These are phyloP conservation scores for Brachyptera putata DNA, from an alignment of 2,888 invertebrate genomes.

Conservation along the genomic window DNA sequence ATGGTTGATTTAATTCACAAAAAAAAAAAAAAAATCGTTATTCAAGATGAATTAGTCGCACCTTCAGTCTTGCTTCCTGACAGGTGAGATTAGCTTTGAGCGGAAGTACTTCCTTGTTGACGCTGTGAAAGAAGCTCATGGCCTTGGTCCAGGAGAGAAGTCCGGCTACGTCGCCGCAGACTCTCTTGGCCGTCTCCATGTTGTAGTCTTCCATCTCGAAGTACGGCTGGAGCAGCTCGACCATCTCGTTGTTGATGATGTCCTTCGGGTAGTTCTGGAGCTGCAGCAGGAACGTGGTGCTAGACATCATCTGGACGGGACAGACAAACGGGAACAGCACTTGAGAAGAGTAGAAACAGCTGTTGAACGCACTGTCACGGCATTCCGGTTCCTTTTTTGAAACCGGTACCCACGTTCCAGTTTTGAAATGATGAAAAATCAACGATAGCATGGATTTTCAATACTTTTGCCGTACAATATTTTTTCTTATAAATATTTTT, in stretches of 20 bases:
- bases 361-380: too few species aligned
- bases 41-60: too few species aligned
- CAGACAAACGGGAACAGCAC: too few species aligned
- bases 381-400: too few species aligned
- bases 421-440: too few species aligned
- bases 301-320: slow-evolving; percentile 81
- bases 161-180: slow-evolving; percentile 96
- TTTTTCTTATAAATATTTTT: too few species aligned
- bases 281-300: slow-evolving; percentile 85
- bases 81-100: slow-evolving; percentile 85
- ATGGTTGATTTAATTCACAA: too few species aligned
- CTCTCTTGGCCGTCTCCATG: slow-evolving; percentile 92
- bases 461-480: too few species aligned
- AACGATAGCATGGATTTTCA: too few species aligned
- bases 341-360: too few species aligned
- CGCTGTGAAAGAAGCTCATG: slow-evolving; percentile 92
- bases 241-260: slow-evolving; percentile 95
- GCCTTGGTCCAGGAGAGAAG: slow-evolving; percentile 94
- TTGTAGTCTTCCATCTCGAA: slow-evolving; percentile 96
- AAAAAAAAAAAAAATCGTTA: too few species aligned
- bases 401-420: too few species aligned
- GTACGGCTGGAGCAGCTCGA: slow-evolving; percentile 86
- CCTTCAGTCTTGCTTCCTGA: slow-evolving; percentile 84
- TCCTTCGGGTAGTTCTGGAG: slow-evolving; percentile 95
- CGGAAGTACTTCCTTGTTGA: slow-evolving; percentile 94